A percentile compares a stretch with the other conserved stretches of the same genome.
phyloP scores from a whole-genome alignment of 2,888 invertebrate species.

The Cheilosia scutellata region DNA sequence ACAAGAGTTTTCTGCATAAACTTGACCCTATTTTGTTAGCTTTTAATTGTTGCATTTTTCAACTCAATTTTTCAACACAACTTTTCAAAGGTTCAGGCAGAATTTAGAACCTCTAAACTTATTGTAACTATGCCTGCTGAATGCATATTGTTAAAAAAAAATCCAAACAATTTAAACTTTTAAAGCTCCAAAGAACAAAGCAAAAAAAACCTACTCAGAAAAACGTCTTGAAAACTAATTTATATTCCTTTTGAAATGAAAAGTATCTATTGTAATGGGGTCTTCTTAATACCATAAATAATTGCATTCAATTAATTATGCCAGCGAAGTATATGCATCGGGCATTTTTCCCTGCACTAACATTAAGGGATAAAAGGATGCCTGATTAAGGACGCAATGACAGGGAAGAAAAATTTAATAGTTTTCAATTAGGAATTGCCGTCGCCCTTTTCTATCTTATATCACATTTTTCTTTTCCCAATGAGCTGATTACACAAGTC shows the following conservation, averaged over 20 bases:
- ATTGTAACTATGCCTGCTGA: background rate
- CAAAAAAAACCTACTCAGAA: background rate
- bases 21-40: too few relatives aligned
- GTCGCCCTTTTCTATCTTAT: conserved; percentile 48
- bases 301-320: conserved; percentile 62
- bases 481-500: conserved; percentile 65
- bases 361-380: conserved; percentile 46
- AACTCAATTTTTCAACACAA: too few relatives aligned
- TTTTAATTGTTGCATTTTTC: too few relatives aligned
- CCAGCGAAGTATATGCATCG: conserved; percentile 28
- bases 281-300: conserved; percentile 58
- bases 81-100: too few relatives aligned
- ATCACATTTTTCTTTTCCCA: conserved; percentile 61
- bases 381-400: conserved; percentile 63
- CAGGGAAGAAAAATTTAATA: conserved; percentile 66
- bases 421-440: conserved; percentile 72
- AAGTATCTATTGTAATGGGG: conserved; percentile 24
- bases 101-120: background rate
- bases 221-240: conserved; percentile 7
- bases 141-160: background rate
- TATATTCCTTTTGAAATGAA: conserved; percentile 9
- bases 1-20: too few relatives aligned
- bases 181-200: too few relatives aligned
- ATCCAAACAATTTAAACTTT: background rate
- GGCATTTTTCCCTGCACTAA: conserved; percentile 5